Percentiles rank a stretch among this genome's conserved stretches.
These are phyloP conservation scores for Holacanthus passer DNA, from an alignment of 2,113 vertebrate species.

Conservation along the genomic window DNA sequence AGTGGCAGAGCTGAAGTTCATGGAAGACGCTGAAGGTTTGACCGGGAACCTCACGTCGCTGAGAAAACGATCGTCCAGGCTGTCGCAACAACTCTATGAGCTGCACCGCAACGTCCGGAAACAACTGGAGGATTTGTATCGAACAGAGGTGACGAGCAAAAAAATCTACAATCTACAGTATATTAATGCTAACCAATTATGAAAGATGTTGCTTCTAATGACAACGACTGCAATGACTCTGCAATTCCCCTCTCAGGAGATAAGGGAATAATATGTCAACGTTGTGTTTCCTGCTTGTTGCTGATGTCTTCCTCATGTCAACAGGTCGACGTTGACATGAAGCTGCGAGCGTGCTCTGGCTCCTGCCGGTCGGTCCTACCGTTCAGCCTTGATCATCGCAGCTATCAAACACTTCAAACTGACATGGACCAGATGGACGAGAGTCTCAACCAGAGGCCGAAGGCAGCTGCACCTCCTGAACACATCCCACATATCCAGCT, in stretches of 20 bases:
- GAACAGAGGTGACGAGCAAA: conserved; percentile 73
- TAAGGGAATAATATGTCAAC: too few relatives aligned
- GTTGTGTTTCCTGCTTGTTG: neutral
- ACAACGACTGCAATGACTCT: too few relatives aligned
- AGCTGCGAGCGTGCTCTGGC: conserved; percentile 79
- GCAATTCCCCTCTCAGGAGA: too few relatives aligned
- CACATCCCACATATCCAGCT: conserved; percentile 55
- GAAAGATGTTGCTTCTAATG: too few relatives aligned
- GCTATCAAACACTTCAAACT: conserved; percentile 34
- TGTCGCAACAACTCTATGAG: conserved; percentile 58
- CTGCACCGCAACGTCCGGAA: conserved; percentile 30
- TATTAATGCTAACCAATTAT: too few relatives aligned
- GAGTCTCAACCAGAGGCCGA: neutral
- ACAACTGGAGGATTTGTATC: conserved; percentile 73
- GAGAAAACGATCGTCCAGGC: conserved; percentile 41
- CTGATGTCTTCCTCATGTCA: neutral
- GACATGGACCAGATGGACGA: conserved; percentile 29
- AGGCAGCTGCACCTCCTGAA: neutral
- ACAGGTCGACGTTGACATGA: conserved; percentile 85
- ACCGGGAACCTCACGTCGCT: conserved; percentile 68
- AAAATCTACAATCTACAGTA: neutral
- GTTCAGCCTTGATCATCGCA: conserved; percentile 52
- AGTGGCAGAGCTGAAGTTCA: conserved; percentile 75
- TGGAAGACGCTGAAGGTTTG: conserved; percentile 49
- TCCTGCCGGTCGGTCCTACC: conserved; percentile 70